Percentiles rank a stretch among this genome's conserved stretches.
phyloP scores from a whole-genome alignment of 37 sponge, comb jelly and placozoan species.

The Amphimedon queenslandica region DNA sequence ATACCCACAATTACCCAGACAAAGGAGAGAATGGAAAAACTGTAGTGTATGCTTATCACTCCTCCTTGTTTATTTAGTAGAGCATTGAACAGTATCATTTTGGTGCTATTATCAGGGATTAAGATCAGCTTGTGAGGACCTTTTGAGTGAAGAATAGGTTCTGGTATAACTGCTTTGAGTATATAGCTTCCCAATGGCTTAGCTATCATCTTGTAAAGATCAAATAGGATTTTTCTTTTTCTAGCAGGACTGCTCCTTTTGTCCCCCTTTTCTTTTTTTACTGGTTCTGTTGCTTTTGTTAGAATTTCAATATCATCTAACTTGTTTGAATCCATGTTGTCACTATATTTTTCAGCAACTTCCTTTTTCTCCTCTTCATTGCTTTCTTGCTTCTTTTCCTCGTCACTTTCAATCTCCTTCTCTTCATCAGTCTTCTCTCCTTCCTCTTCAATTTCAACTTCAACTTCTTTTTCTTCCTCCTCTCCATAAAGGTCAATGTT shows the following conservation, averaged over 20 bases:
- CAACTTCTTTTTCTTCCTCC: not conserved
- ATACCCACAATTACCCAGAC: conserved; percentile 66
- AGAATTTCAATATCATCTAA: too few relatives aligned
- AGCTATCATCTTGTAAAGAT: conserved; percentile 46
- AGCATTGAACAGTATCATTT: conserved; percentile 50
- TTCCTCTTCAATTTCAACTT: too few relatives aligned
- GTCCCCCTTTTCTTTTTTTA: not conserved
- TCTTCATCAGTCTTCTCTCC: too few relatives aligned
- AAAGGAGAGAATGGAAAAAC: conserved; percentile 48
- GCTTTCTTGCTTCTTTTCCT: too few relatives aligned
- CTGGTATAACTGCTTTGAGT: conserved; percentile 1
- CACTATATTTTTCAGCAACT: too few relatives aligned
- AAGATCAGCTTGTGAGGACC: conserved; percentile 13
- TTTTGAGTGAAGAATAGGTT: not conserved
- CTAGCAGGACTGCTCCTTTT: too few relatives aligned
- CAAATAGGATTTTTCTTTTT: too few relatives aligned
- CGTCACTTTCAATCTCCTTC: too few relatives aligned
- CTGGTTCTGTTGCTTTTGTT: not conserved
- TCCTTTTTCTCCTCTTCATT: too few relatives aligned
- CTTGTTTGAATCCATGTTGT: too few relatives aligned
- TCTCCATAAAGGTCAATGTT: not conserved
- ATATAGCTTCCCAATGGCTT: conserved; percentile 27
- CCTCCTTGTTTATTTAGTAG: conserved; percentile 12
- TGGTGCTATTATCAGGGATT: conserved; percentile 59
- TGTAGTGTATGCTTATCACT: conserved; percentile 33